These are phyloP conservation scores for Virgularia gustaviana DNA, from an alignment of 92 coral and sea anemone genomes.

Conservation along the genomic window DNA sequence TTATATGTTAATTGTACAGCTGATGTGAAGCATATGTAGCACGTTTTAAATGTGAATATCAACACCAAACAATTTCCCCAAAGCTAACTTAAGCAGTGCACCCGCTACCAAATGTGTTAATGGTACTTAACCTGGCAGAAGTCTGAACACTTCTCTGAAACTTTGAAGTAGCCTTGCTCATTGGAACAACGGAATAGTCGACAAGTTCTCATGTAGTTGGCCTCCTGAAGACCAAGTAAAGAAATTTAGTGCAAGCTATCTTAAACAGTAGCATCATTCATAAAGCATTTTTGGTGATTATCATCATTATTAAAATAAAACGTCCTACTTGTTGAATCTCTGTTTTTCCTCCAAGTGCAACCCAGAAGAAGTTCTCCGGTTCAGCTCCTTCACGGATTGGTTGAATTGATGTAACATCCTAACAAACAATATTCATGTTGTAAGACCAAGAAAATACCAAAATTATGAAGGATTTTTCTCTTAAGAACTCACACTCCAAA, in stretches of 20 bases:
- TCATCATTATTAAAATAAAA: not conserved
- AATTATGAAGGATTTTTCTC: not conserved
- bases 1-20: not conserved
- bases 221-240: constrained; percentile 49
- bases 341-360: constrained; percentile 42
- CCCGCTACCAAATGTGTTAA: no score
- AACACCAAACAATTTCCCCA: no score
- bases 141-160: constrained; percentile 95
- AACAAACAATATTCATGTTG: not conserved
- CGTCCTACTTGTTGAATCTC: not conserved
- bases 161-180: constrained; percentile 91
- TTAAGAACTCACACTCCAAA: constrained; percentile 88
- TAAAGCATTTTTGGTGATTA: not conserved
- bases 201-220: constrained; percentile 78
- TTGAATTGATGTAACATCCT: constrained; percentile 93
- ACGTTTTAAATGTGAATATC: no score
- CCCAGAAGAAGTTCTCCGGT: constrained; percentile 80
- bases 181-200: constrained; percentile 96
- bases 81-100: no score
- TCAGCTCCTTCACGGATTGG: constrained; percentile 91
- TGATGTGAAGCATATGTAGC: no score
- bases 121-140: constrained; percentile 71
- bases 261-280: not conserved
- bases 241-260: not conserved
- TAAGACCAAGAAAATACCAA: not conserved